Conservation (phyloP, 2,113 vertebrate genomes). For the Neoarius graeffei region DNA sequence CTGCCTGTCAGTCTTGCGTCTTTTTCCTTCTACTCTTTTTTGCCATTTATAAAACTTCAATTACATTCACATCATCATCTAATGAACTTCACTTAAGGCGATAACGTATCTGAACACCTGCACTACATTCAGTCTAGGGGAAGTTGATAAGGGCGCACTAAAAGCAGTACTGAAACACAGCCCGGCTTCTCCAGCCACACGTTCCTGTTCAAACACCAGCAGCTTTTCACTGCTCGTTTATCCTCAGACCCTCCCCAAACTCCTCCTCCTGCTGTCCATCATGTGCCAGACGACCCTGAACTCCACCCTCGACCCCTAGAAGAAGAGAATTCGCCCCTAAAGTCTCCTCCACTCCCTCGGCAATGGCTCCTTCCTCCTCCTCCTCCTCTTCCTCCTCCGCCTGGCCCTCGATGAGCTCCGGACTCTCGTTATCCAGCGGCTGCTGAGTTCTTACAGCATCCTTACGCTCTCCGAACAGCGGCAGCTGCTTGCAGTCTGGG, state of each 20-base stretch:
- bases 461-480: slow-evolving; percentile 84
- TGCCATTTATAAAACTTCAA: not conserved
- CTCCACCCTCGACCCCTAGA: slow-evolving; percentile 57
- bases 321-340: slow-evolving; percentile 57
- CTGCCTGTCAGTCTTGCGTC: not conserved
- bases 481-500: slow-evolving; percentile 79
- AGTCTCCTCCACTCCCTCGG: slow-evolving; percentile 61
- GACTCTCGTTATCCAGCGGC: slow-evolving; percentile 74
- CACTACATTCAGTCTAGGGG: not conserved
- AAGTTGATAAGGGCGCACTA: not conserved
- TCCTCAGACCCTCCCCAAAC: slow-evolving; percentile 71
- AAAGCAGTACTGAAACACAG: slow-evolving; percentile 5
- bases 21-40: not conserved
- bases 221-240: slow-evolving; percentile 73
- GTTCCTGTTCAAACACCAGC: slow-evolving; percentile 60
- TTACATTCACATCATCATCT: not conserved
- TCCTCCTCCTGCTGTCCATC: slow-evolving; percentile 67
- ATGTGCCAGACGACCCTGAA: slow-evolving; percentile 47
- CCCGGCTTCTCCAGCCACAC: slow-evolving; percentile 52
- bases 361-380: slow-evolving; percentile 69
- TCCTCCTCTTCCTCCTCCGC: slow-evolving; percentile 69
- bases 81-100: not conserved
- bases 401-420: slow-evolving; percentile 61
- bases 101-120: not conserved
- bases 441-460: slow-evolving; percentile 87